Base-by-base conservation (phyloP, 2,888 invertebrate genomes). In the Meta bourneti region DNA sequence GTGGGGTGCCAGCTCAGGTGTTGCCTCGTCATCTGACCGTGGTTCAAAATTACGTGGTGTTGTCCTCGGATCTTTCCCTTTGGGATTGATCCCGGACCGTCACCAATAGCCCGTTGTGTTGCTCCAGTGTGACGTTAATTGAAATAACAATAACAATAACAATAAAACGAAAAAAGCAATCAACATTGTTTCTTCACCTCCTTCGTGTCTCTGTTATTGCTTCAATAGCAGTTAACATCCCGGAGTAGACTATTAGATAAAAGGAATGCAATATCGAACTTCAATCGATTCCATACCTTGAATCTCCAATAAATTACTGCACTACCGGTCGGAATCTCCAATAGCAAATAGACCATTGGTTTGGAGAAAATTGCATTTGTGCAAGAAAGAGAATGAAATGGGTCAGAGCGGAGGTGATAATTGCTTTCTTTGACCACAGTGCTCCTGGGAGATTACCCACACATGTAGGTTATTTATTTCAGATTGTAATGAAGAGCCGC, bases 321-420 rank as follows among this genome's bases (percentile, higher is more conserved):
- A 77, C 48, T 48, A 54, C 75, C n/a, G 34, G 7, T 48, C 9
- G 54, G n/a, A 61, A 61, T 84, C 75, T 84, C 20, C 49, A 34
- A 70, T 70, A 51, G 70, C 70, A 78, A 86, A 86, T 48, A 69
- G 86, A 78, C 48, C 86, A 86, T 69, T 78, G 86, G 69, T 86
- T 79, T 48, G 20, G n/a, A 8, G 78, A 79, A 87, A 87, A 87
- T 79, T 87, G 54, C 34, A 70, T 52, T 52, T 54, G 16, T 13
- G 70, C n/a, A 80, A 87, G 52, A 87, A 78, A 20, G n/a, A 52
- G 87, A 77, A 72, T 71, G 83, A 91, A 91, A 78, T 91, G 74
- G 91, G 91, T 91, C 91, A 91, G n/a, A 83, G 83, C 79, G 72
- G 90, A 91, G 91, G 91, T 87, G 91, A 91, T 91, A 91, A 91